A percentile compares a stretch with the other conserved stretches of the same genome.
Conservation (phyloP, 2,797 vertebrate species). For the Dallia pectoralis region DNA sequence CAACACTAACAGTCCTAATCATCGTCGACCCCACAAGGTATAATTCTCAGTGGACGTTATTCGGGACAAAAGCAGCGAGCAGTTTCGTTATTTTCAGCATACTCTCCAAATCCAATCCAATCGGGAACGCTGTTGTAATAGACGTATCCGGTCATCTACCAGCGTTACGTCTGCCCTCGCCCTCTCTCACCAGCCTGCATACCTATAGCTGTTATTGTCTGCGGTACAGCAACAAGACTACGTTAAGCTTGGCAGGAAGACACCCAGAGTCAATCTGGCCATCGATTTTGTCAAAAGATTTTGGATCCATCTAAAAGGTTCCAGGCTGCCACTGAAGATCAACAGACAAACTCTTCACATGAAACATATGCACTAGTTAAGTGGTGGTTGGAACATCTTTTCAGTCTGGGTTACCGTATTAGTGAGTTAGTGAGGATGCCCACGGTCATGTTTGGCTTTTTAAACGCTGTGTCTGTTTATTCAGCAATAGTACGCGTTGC, state of each 20-base stretch:
- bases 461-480: conserved; percentile 53
- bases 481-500: conserved; percentile 51
- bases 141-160: conserved; percentile 46
- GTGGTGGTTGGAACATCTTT: conserved; percentile 34
- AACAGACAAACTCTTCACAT: conserved; percentile 38
- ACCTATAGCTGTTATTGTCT: background rate
- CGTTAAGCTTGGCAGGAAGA: conserved; percentile 5
- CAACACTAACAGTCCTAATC: conserved; percentile 57
- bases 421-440: conserved; percentile 27
- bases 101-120: conserved; percentile 65
- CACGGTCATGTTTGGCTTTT: conserved; percentile 49
- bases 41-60: conserved; percentile 38
- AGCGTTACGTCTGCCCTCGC: background rate
- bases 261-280: conserved; percentile 9
- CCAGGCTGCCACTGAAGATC: conserved; percentile 7
- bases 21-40: conserved; percentile 62
- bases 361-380: conserved; percentile 32
- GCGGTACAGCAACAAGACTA: background rate
- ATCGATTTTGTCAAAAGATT: conserved; percentile 31
- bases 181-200: background rate
- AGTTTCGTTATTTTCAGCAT: conserved; percentile 63
- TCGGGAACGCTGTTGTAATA: conserved; percentile 49
- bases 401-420: conserved; percentile 23
- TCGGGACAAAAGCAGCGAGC: conserved; percentile 65
- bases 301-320: conserved; percentile 8